Evolutionary conservation across 2,113 vertebrate genomes (phyloP).

Genomic region (Fregata magnificens): DNA sequence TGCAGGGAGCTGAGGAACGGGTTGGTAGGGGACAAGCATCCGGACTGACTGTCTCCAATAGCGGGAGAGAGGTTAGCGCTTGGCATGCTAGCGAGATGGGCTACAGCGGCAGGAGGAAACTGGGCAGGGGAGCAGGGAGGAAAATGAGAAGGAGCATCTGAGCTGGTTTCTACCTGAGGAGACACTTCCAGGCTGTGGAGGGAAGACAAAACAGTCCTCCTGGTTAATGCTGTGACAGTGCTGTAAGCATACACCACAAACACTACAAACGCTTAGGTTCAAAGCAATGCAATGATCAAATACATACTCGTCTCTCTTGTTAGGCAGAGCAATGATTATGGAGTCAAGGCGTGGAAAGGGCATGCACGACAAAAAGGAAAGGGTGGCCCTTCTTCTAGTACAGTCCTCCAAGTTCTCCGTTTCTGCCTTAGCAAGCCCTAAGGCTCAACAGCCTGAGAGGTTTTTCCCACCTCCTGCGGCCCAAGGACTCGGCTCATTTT

Average conservation of each 20-base stretch:
- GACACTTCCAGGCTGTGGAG: conserved; percentile 95
- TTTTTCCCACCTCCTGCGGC: not conserved
- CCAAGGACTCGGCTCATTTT: not conserved
- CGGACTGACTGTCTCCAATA: conserved; percentile 61
- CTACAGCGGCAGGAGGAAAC: conserved; percentile 50
- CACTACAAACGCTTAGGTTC: not conserved
- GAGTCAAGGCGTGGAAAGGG: not conserved
- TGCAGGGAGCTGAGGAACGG: conserved; percentile 86
- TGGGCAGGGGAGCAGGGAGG: conserved; percentile 71
- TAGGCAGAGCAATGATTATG: conserved; percentile 54
- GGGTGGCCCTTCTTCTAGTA: conserved; percentile 13
- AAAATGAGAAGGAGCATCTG: conserved; percentile 74
- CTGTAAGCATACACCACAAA: conserved; percentile 17
- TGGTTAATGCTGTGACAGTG: conserved; percentile 78
- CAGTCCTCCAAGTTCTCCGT: not conserved
- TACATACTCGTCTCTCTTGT: not conserved
- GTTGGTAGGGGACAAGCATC: conserved; percentile 80
- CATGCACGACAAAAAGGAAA: not conserved
- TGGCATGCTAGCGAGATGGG: conserved; percentile 67
- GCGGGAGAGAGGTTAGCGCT: conserved; percentile 68
- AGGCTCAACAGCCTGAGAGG: not conserved
- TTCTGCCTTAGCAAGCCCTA: not conserved
- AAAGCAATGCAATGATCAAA: not conserved
- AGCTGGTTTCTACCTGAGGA: conserved; percentile 87
- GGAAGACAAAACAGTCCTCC: conserved; percentile 87